These are phyloP conservation scores for Xanthia togata DNA, from an alignment of 2,888 invertebrate genomes.

Conservation along the genomic window DNA sequence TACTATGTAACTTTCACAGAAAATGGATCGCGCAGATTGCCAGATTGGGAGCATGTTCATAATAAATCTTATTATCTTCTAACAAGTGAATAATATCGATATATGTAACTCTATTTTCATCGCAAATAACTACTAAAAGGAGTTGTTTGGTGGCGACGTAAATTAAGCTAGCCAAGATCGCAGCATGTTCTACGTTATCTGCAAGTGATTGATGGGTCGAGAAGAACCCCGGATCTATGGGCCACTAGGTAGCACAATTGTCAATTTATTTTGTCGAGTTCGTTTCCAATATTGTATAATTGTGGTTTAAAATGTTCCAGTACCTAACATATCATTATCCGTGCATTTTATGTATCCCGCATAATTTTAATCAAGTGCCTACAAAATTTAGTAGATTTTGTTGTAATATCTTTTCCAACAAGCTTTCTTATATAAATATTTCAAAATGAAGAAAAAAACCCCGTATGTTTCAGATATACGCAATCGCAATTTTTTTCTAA, in stretches of 20 bases:
- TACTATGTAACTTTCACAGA: neutral
- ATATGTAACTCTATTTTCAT: neutral
- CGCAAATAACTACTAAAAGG: neutral
- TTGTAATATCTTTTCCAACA: neutral
- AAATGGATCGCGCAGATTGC: neutral
- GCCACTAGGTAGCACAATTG: constrained; percentile 25
- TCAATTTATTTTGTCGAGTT: neutral
- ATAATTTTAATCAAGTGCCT: neutral
- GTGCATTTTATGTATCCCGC: neutral
- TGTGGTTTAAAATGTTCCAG: neutral
- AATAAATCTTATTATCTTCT: neutral
- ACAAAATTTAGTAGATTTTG: neutral
- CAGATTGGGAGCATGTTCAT: too few relatives aligned
- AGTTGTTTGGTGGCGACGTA: constrained; percentile 19
- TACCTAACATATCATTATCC: neutral
- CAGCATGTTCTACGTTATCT: constrained; percentile 48
- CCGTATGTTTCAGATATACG: too few relatives aligned
- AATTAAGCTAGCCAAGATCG: constrained; percentile 40
- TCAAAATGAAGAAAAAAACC: neutral
- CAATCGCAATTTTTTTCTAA: too few relatives aligned
- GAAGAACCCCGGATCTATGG: constrained; percentile 6
- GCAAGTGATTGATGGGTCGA: constrained; percentile 54
- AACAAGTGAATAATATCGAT: neutral
- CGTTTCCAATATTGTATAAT: neutral
- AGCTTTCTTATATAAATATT: too few relatives aligned